Percentiles rank a stretch among this genome's conserved stretches.
These are phyloP conservation scores for Coccyzus lansbergi DNA, from an alignment of 2,797 vertebrate genomes.

Conservation along the genomic window DNA sequence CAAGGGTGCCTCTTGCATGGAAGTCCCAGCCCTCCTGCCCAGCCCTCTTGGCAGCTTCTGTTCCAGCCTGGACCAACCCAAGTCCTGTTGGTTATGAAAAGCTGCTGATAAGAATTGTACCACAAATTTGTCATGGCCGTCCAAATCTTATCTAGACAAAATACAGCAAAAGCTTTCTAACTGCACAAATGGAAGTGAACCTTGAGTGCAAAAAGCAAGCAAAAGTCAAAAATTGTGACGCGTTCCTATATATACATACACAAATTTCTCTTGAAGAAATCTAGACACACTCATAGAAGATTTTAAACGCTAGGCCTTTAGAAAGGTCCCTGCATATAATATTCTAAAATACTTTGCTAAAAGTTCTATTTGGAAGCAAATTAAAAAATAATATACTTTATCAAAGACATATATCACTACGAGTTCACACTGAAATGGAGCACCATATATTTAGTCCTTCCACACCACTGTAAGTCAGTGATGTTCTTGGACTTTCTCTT, in stretches of 20 bases:
- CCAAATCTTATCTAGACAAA: conserved; percentile 25
- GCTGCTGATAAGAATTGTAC: conserved; percentile 8
- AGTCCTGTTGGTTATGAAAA: background rate
- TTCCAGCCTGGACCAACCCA: background rate
- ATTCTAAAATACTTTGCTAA: background rate
- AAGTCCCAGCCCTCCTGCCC: background rate
- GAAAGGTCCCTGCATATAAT: background rate
- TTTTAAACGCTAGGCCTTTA: background rate
- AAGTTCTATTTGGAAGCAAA: background rate
- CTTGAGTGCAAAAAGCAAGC: background rate
- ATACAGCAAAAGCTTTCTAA: background rate
- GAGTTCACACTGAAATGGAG: background rate
- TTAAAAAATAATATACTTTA: background rate
- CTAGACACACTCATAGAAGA: background rate
- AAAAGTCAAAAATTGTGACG: background rate
- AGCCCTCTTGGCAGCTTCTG: background rate
- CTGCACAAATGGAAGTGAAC: background rate
- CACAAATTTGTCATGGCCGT: background rate
- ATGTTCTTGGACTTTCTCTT: background rate
- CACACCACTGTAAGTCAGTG: background rate
- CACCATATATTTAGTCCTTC: background rate
- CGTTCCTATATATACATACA: fast-evolving
- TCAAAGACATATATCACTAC: background rate
- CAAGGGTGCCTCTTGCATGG: background rate
- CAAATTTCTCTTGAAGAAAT: background rate